Base-by-base conservation (phyloP, 2,888 invertebrate genomes). In the Nomada lathburiana region DNA sequence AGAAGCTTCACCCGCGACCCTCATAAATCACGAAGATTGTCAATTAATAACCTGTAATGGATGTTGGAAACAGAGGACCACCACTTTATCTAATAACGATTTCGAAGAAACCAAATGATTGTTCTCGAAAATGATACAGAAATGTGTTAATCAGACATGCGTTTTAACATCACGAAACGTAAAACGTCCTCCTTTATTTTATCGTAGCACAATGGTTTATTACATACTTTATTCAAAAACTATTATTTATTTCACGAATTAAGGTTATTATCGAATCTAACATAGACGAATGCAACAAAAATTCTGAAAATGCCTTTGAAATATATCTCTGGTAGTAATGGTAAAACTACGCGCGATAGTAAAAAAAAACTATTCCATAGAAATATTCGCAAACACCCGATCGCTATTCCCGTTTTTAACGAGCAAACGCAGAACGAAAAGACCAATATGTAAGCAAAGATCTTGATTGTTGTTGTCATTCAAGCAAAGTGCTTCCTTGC, bases 21-120 rank as follows among this genome's bases (percentile, higher is more conserved):
- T 53, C 55, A 68, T 84, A 68, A 82, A 86, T 86, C 64, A 75
- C 29, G 50, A 2, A 16, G 53, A 60, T 72, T 67, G 72, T 80
- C 84, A 82, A 82, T 84, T 82, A 80, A 70, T 77, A 84, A 76
- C 62, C 50, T 44, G 42, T 76, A 83, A 81, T 84, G 72, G 26
- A 50, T 59, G 69, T 42, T 23, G 52, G 59, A 78, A 82, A 82
- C 67, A 53, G 26, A 3, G 63, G 47, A 55, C 63, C 62, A 55
- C 62, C 42, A 36, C 20, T 50, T 80, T 63, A 55, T 59, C 57
- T 0, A 36, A 36, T 68, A 67, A 75, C 47, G 67, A 82, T 71
- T 64, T 26, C 29, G 62, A 18, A 68, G 55, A 74, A 75, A 70
- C 59, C 10, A 18, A 53, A 10, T 18, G 63, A 29, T 65, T 69